Evolutionary conservation across 2,797 vertebrate species (phyloP).

Genomic region (Anolis apletophallus): DNA sequence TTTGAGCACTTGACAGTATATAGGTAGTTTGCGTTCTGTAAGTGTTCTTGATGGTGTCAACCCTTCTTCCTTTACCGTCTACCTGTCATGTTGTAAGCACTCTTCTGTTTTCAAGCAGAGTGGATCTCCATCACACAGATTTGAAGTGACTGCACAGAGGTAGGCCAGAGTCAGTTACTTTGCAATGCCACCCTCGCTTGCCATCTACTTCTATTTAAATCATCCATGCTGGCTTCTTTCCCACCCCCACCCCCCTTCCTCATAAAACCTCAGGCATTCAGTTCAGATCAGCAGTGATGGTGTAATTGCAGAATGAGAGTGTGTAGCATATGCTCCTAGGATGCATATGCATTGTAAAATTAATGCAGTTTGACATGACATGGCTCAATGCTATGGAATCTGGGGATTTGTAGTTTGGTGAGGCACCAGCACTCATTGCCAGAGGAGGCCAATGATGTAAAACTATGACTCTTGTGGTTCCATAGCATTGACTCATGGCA

Average conservation of each 20-base stretch:
- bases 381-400: too few species aligned
- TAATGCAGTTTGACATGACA: too few species aligned
- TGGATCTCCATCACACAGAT: slow-evolving; percentile 14
- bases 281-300: neutral
- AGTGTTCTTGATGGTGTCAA: slow-evolving; percentile 15
- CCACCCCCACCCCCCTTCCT: neutral
- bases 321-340: neutral
- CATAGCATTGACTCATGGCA: too few species aligned
- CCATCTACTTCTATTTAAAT: neutral
- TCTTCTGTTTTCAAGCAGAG: slow-evolving; percentile 23
- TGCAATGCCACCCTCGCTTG: slow-evolving; percentile 2
- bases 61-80: slow-evolving; percentile 32
- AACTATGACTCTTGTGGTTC: too few species aligned
- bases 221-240: neutral
- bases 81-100: neutral
- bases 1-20: slow-evolving; percentile 45
- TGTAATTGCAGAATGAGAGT: neutral
- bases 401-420: too few species aligned
- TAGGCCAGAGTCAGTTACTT: slow-evolving; percentile 36
- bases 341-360: too few species aligned
- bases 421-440: too few species aligned
- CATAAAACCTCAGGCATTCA: neutral
- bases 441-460: too few species aligned
- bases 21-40: slow-evolving; percentile 37
- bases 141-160: slow-evolving; percentile 21